Evolutionary conservation across 2,797 vertebrate genomes (phyloP), one percentile per base, ranked within the genome.

Genomic region (Pempheris klunzingeri): DNA sequence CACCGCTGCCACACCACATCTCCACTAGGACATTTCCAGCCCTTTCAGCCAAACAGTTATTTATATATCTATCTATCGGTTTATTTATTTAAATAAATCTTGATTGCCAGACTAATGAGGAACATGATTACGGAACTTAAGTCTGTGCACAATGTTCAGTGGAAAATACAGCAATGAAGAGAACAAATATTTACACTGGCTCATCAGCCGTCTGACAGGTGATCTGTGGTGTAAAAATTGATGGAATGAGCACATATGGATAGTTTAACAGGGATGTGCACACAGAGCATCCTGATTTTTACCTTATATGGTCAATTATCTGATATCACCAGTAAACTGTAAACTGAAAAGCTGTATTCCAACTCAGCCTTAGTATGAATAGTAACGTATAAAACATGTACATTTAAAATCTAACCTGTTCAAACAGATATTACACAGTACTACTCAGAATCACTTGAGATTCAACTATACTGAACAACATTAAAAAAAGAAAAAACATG

Each of bases 1-100:
- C 81, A 68, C n/a, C 14, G 2, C 68, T 30, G 28, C 66, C 43
- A 28, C 49, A 28, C 49, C 34, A 49, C 26, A 71, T 41, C 63
- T 58, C 24, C 14, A 0, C 10, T 15, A 74, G 20, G 63, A 65
- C 61, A 53, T 3, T 18, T 53, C 34, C 12, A 60, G 12, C 38
- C 41, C 38, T 39, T 63, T 47, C 6, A 58, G 15, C 20, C 12
- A 43, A 14, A 52, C 5, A 71, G 1, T 36, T 15, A 38, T 15
- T 38, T 20, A n/a, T 22, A 38, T 66, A n/a, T n/a, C n/a, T n/a
- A n/a, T n/a, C n/a, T n/a, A n/a, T n/a, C n/a, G 0, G 22, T 22
- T 39, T 7, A 38, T 38, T 15, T 22, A 11, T 44, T n/a, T 9
- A 17, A 36, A 18, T 12, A 4, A 18, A 46, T 30, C 12, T 65